Evolutionary conservation across 1,140 invertebrate genomes (phyloP).

Genomic region (Aphidius gifuensis): DNA sequence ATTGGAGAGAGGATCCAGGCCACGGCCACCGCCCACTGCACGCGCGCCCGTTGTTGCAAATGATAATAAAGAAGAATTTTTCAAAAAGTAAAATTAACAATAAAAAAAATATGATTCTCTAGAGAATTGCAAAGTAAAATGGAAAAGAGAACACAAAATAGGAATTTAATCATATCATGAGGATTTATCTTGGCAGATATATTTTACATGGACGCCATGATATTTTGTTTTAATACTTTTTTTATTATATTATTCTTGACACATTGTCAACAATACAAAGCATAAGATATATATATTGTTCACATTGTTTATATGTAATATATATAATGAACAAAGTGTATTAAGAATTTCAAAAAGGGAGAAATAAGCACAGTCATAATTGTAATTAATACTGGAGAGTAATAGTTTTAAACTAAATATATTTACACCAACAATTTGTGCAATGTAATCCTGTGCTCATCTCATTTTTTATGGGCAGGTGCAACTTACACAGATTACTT

Average conservation of each 20-base stretch:
- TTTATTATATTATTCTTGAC: too few species aligned
- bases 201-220: too few species aligned
- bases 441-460: conserved; percentile 34
- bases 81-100: conserved; percentile 20
- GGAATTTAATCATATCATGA: too few species aligned
- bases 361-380: conserved; percentile 45
- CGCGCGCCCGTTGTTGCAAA: conserved; percentile 46
- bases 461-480: background rate
- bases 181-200: too few species aligned
- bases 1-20: conserved; percentile 41
- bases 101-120: conserved; percentile 28
- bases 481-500: too few species aligned
- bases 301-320: too few species aligned
- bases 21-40: conserved; percentile 34
- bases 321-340: too few species aligned
- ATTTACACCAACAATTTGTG: conserved; percentile 35
- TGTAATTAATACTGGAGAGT: conserved; percentile 34
- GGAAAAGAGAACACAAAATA: too few species aligned
- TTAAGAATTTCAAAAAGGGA: conserved; percentile 23
- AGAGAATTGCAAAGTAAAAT: too few species aligned
- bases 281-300: too few species aligned
- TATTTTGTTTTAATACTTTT: too few species aligned
- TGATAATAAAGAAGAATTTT: conserved; percentile 27
- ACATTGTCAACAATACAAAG: too few species aligned
- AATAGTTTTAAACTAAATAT: conserved; percentile 32